Percentiles rank a stretch among this genome's conserved stretches.
These are phyloP conservation scores for Atherinomorus stipes DNA, from an alignment of 2,113 vertebrate genomes.

Conservation along the genomic window DNA sequence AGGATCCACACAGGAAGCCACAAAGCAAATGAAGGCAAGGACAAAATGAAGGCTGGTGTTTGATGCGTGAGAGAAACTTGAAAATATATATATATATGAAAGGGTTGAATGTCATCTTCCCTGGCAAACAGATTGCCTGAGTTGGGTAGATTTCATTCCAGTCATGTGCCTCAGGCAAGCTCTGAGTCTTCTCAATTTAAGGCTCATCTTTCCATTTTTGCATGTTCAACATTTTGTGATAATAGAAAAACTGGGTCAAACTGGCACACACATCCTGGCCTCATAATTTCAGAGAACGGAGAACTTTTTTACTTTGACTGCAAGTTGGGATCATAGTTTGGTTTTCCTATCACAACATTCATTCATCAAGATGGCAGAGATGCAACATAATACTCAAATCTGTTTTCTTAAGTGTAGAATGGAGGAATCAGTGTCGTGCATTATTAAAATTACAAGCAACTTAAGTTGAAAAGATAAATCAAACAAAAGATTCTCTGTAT, in stretches of 20 bases:
- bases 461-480: no score
- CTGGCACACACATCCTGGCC: conserved; percentile 56
- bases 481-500: no score
- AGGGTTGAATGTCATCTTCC: conserved; percentile 61
- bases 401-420: background rate
- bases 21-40: conserved; percentile 62
- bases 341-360: background rate
- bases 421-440: no score
- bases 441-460: no score
- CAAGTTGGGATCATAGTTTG: conserved; percentile 7
- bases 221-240: conserved; percentile 75
- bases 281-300: conserved; percentile 49
- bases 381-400: background rate
- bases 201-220: conserved; percentile 73
- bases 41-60: conserved; percentile 59
- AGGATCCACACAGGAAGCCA: conserved; percentile 54
- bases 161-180: conserved; percentile 68
- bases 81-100: conserved; percentile 51
- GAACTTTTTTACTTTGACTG: conserved; percentile 53
- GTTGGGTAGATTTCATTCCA: conserved; percentile 69
- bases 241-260: conserved; percentile 76
- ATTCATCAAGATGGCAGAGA: no score
- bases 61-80: conserved; percentile 44
- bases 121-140: conserved; percentile 64
- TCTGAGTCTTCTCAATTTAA: conserved; percentile 70